These are phyloP conservation scores for Peromyscus nudipes DNA, from an alignment of 2,797 vertebrate species.

Conservation along the genomic window DNA sequence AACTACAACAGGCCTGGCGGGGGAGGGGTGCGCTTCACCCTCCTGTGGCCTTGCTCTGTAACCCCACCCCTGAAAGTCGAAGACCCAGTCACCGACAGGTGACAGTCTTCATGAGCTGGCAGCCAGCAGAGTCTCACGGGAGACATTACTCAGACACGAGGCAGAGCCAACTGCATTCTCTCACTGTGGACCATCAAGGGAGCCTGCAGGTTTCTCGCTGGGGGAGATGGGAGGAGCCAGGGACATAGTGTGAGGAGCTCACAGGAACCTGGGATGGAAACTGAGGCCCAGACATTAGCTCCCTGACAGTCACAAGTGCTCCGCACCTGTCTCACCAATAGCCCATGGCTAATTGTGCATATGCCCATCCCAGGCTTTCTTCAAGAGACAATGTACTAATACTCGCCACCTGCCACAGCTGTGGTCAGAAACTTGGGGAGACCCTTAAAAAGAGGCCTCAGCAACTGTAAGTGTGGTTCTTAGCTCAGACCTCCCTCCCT, in stretches of 20 bases:
- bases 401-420: not conserved
- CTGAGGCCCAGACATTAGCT: rapidly evolving
- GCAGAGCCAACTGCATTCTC: not conserved
- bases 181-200: not conserved
- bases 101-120: not conserved
- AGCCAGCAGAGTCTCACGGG: not conserved
- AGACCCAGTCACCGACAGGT: not conserved
- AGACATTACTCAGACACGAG: slow-evolving; percentile 8
- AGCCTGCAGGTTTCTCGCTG: rapidly evolving
- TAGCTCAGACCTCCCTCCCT: not conserved
- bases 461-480: not conserved
- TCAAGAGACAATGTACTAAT: rapidly evolving
- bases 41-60: not conserved
- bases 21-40: no score
- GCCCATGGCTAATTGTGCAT: not conserved
- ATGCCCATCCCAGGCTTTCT: not conserved
- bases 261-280: not conserved
- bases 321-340: not conserved
- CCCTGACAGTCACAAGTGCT: not conserved
- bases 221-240: not conserved
- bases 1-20: not conserved
- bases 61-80: not conserved
- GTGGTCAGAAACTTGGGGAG: not conserved
- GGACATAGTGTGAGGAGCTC: not conserved
- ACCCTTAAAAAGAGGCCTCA: rapidly evolving